These are phyloP conservation scores for Labia minor DNA, from an alignment of 2,888 invertebrate genomes.

Conservation along the genomic window DNA sequence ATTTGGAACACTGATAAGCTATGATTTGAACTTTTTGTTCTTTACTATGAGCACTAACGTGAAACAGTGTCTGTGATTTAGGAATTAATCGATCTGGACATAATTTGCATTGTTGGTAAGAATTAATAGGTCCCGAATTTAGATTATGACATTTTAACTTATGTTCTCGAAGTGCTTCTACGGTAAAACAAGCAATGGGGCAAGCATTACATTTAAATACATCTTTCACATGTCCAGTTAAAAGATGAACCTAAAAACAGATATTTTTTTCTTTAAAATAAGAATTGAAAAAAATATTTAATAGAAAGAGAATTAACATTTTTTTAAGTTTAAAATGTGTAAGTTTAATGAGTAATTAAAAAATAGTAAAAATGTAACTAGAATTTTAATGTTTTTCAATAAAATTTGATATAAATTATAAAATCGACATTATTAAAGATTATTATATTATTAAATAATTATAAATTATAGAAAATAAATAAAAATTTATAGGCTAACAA, in stretches of 20 bases:
- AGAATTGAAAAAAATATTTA: too few species aligned
- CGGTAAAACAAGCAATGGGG: conserved; percentile 20
- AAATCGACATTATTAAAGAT: too few species aligned
- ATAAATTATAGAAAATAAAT: too few species aligned
- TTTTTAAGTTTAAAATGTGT: neutral
- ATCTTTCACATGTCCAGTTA: conserved; percentile 18
- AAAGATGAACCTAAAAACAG: conserved; percentile 15
- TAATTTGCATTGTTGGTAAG: conserved; percentile 20
- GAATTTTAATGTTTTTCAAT: too few species aligned
- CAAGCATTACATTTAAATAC: conserved; percentile 21
- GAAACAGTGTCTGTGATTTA: conserved; percentile 16
- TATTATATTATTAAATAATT: too few species aligned
- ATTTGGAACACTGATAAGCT: conserved; percentile 18
- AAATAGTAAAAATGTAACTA: too few species aligned
- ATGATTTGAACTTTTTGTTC: neutral
- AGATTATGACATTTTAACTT: conserved; percentile 16
- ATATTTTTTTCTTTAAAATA: too few species aligned
- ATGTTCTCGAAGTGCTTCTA: conserved; percentile 16
- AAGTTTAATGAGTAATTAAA: too few species aligned
- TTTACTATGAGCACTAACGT: conserved; percentile 17
- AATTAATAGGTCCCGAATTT: neutral
- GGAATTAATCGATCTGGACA: conserved; percentile 20
- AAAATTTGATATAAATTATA: too few species aligned
- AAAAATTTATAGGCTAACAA: too few species aligned
- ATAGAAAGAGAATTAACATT: neutral